phyloP scores from a whole-genome alignment of 2,113 vertebrate genomes.

The Antechinus flavipes region DNA sequence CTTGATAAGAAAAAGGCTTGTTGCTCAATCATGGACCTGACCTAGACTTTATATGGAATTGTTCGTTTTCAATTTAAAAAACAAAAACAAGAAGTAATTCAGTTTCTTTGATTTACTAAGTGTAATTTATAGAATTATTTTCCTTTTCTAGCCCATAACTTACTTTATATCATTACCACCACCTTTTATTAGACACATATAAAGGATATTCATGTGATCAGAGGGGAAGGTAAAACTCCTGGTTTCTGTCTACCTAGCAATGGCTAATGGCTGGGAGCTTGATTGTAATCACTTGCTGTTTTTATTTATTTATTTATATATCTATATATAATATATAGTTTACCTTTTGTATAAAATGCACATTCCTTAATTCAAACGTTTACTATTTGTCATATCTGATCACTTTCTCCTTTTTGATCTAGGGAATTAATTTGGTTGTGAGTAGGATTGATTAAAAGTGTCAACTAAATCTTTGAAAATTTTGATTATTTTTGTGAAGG shows the following conservation, averaged over 20 bases:
- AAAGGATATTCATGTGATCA: not conserved
- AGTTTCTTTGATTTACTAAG: not conserved
- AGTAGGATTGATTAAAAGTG: not conserved
- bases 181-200: not conserved
- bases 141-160: not conserved
- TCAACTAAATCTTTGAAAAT: slow-evolving; percentile 31
- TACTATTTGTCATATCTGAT: not conserved
- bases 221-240: not conserved
- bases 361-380: not conserved
- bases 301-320: not conserved
- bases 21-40: not conserved
- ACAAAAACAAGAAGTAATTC: not conserved
- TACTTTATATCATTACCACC: not conserved
- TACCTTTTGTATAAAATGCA: not conserved
- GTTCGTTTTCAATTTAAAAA: slow-evolving; percentile 10
- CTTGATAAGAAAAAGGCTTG: not conserved
- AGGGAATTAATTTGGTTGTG: not conserved
- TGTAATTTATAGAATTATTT: not conserved
- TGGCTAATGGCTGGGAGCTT: not conserved
- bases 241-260: not conserved
- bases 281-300: not conserved
- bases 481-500: slow-evolving; percentile 79
- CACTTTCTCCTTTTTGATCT: slow-evolving; percentile 2
- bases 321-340: not conserved
- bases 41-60: not conserved